These are phyloP conservation scores for Oegoconia quadripuncta DNA, from an alignment of 2,888 invertebrate genomes.

Conservation along the genomic window DNA sequence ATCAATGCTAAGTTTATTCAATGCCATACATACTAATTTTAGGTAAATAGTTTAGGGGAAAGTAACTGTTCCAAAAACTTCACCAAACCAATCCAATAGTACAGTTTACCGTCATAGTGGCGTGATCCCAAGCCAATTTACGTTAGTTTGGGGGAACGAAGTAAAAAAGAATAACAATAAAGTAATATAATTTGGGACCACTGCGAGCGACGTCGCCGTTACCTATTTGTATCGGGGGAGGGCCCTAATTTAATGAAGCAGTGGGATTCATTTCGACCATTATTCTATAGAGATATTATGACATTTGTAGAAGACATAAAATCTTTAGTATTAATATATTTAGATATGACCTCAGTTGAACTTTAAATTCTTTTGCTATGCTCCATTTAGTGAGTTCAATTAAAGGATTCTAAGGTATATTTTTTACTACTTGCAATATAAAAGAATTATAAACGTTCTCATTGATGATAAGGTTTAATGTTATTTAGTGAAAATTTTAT, in stretches of 20 bases:
- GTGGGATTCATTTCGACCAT: slow-evolving; percentile 50
- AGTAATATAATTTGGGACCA: slow-evolving; percentile 74
- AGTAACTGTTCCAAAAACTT: slow-evolving; percentile 6
- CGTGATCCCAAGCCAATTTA: slow-evolving; percentile 77
- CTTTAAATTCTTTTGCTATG: too few species aligned
- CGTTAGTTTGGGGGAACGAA: slow-evolving; percentile 70
- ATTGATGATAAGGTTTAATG: too few species aligned
- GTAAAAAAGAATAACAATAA: slow-evolving; percentile 72
- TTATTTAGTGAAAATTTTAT: too few species aligned
- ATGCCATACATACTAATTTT: background rate
- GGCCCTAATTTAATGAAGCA: slow-evolving; percentile 67
- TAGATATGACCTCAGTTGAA: too few species aligned
- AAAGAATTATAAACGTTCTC: too few species aligned
- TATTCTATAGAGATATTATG: slow-evolving; percentile 48
- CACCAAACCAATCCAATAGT: slow-evolving; percentile 62
- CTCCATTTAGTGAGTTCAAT: too few species aligned
- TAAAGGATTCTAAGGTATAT: too few species aligned
- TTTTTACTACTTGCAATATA: too few species aligned
- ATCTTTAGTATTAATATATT: too few species aligned
- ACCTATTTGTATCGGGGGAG: slow-evolving; percentile 63
- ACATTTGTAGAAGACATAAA: slow-evolving; percentile 36
- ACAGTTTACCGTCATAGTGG: slow-evolving; percentile 69
- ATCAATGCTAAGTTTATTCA: background rate
- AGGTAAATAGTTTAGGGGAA: slow-evolving; percentile 2
- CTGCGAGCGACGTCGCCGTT: slow-evolving; percentile 57